Conservation (phyloP, 2,888 invertebrate genomes). For the Hymenopus coronatus region DNA sequence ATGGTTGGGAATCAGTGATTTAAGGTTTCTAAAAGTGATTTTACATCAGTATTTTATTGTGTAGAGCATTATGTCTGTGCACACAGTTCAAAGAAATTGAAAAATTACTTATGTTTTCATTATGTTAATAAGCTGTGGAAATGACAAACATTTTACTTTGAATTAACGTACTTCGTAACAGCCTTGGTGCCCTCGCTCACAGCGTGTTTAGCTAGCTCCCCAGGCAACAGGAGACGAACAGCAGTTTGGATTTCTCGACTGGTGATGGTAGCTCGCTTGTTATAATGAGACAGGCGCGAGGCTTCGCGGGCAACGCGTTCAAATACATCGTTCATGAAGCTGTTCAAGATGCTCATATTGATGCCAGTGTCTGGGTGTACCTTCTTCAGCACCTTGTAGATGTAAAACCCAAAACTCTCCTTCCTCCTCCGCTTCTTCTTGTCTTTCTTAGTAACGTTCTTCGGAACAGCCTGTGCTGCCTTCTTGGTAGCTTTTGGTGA, state of each 20-base stretch:
- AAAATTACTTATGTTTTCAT: too few species aligned
- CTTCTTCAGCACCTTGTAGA: conserved; percentile 62
- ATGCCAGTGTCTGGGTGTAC: conserved; percentile 64
- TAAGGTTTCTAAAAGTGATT: too few species aligned
- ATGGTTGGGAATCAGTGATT: too few species aligned
- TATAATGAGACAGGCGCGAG: conserved; percentile 60
- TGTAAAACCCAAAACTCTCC: conserved; percentile 49
- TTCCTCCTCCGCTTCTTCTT: conserved; percentile 47
- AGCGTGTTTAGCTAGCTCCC: conserved; percentile 70
- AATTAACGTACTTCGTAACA: conserved; percentile 41
- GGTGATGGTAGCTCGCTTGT: conserved; percentile 61
- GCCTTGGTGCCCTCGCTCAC: conserved; percentile 63
- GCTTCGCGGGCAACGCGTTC: conserved; percentile 69
- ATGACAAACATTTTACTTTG: too few species aligned
- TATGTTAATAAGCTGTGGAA: too few species aligned
- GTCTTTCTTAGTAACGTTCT: conserved; percentile 46
- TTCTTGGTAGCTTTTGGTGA: too few species aligned
- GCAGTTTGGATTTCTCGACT: conserved; percentile 69
- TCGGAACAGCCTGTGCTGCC: conserved; percentile 26
- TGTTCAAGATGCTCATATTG: conserved; percentile 52
- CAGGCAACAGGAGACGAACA: conserved; percentile 64
- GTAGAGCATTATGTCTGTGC: too few species aligned
- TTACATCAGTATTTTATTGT: too few species aligned
- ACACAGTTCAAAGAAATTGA: too few species aligned
- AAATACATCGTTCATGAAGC: conserved; percentile 69